Conservation (phyloP, 1,140 invertebrate species). For the Eufriesea mexicana region DNA sequence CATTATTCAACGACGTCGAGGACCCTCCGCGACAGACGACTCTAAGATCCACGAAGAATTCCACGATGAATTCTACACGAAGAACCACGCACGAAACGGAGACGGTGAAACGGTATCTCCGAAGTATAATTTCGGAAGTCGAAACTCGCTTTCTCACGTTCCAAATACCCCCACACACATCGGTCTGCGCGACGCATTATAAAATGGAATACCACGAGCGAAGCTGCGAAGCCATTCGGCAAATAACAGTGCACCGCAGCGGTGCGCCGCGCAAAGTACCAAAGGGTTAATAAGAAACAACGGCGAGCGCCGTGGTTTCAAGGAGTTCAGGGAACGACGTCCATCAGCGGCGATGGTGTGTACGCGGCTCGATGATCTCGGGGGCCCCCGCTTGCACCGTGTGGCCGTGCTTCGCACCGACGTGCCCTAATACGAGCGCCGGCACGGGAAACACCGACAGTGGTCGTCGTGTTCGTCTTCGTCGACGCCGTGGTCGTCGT, state of each 20-base stretch:
- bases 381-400: not conserved
- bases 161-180: not conserved
- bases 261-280: slow-evolving; percentile 20
- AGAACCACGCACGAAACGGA: too few species aligned
- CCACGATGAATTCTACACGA: too few species aligned
- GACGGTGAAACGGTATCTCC: not conserved
- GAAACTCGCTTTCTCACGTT: slow-evolving; percentile 6
- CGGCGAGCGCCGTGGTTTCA: not conserved
- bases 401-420: not conserved
- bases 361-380: slow-evolving; percentile 8
- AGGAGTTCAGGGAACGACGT: slow-evolving; percentile 26
- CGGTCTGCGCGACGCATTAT: not conserved
- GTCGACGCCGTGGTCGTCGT: too few species aligned
- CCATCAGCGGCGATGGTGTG: not conserved
- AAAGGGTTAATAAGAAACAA: slow-evolving; percentile 33
- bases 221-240: slow-evolving; percentile 10
- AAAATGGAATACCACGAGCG: slow-evolving; percentile 10
- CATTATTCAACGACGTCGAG: too few species aligned
- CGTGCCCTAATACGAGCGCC: slow-evolving; percentile 46
- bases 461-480: not conserved
- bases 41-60: too few species aligned
- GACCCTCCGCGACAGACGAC: too few species aligned
- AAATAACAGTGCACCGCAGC: slow-evolving; percentile 19
- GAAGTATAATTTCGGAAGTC: not conserved
- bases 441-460: slow-evolving; percentile 5